Base-by-base conservation (phyloP, 2,113 vertebrate genomes). In the Hippopotamus amphibius region DNA sequence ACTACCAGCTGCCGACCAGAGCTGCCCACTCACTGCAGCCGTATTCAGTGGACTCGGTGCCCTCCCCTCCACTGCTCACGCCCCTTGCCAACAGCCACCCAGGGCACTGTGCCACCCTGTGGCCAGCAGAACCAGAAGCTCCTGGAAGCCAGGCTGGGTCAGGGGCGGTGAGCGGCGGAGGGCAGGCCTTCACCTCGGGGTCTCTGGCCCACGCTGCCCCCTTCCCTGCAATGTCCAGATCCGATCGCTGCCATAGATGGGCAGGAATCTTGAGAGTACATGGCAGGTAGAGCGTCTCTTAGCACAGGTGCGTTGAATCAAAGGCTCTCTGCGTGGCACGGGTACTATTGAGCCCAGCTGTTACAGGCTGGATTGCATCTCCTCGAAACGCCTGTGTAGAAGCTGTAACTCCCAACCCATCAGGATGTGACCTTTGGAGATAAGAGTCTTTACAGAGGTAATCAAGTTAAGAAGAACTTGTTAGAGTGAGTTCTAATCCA, bases 1-100 rank as follows among this genome's bases (percentile, higher is more conserved):
- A 26, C 33, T 7, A 79, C 68, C 97, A 96, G 88, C 96, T 97
- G 96, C 91, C 9, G 63, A 69, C 76, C 46, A 33, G 43, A n/a
- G 50, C 7, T 26, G 82, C 50, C 81, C 69, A 15, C 79, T 81
- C 63, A 71, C n/a, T 3, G 14, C 5, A 14, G 90, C 76, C 89
- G 16, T 4, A 3, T 69, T 43, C 92, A 16, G 2, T 10, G 43
- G 93, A 97, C 96, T 81, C 80, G 48, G 41, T 21, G n/a, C 69
- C 79, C 65, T 66, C 33, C 41, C 24, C 87, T 85, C 46, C 28
- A 37, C 16, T 61, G 46, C 63, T 69, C 76, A 46, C 0, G 33
- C 59, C n/a, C 66, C 71, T 85, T 68, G 82, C 77, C 55, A 80
- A 72, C 11, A 89, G 61, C 61, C 68, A 72, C 72, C 81, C 12